Percentiles rank a stretch among this genome's conserved stretches.
These are phyloP conservation scores for Olivierus martensii DNA, from an alignment of 1,140 invertebrate genomes.

Conservation along the genomic window DNA sequence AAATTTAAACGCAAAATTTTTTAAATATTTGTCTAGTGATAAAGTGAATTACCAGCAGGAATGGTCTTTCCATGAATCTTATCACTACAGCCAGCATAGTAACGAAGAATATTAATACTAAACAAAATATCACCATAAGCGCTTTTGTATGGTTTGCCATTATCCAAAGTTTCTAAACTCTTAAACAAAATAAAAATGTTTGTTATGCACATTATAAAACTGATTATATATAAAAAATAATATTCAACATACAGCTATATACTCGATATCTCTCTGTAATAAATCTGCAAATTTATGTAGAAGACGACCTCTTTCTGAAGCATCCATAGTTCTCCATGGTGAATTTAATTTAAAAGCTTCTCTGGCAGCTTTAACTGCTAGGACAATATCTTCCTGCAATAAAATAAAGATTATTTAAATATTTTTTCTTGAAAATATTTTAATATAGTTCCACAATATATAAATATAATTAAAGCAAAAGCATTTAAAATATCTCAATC, in stretches of 20 bases:
- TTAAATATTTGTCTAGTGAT: too few species aligned
- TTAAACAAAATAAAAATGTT: background rate
- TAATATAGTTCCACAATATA: too few species aligned
- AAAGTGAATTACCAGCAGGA: slow-evolving; percentile 45
- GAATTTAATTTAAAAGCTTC: slow-evolving; percentile 27
- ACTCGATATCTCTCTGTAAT: slow-evolving; percentile 15
- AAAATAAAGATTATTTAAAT: too few species aligned
- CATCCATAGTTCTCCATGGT: slow-evolving; percentile 33
- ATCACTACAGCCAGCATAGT: slow-evolving; percentile 84
- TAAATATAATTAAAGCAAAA: too few species aligned
- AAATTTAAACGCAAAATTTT: too few species aligned
- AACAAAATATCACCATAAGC: slow-evolving; percentile 31
- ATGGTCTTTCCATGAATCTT: slow-evolving; percentile 83
- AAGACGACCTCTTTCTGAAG: slow-evolving; percentile 29
- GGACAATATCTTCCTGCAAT: slow-evolving; percentile 31
- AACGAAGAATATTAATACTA: slow-evolving; percentile 33
- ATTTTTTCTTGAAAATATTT: too few species aligned
- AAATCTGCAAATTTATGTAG: slow-evolving; percentile 24
- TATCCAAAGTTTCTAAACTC: slow-evolving; percentile 63
- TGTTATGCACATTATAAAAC: too few species aligned
- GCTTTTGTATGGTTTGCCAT: slow-evolving; percentile 60
- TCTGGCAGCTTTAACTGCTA: slow-evolving; percentile 31
- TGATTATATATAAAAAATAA: too few species aligned
- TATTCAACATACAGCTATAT: slow-evolving; percentile 15
- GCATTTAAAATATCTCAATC: too few species aligned